phyloP scores from a whole-genome alignment of 2,797 vertebrate species.

The Malurus splendens region DNA sequence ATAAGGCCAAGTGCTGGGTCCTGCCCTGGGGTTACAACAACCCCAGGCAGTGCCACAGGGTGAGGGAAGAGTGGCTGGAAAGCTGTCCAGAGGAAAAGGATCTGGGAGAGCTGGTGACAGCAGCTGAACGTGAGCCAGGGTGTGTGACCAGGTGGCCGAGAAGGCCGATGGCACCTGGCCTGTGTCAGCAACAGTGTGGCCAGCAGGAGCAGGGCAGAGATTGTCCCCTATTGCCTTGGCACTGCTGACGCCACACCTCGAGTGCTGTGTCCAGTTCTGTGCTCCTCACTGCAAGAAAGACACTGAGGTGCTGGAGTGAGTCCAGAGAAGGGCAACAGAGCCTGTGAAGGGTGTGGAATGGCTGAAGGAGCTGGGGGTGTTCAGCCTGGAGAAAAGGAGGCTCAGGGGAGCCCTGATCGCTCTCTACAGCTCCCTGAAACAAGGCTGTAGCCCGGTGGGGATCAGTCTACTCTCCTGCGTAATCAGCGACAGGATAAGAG shows the following conservation, averaged over 20 bases:
- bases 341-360: not conserved
- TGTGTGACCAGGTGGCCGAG: not conserved
- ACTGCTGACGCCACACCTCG: fast-evolving
- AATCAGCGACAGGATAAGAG: not conserved
- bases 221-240: too few relatives aligned
- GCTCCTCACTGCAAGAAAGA: not conserved
- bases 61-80: not conserved
- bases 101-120: not conserved
- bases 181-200: not conserved
- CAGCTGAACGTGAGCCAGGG: not conserved
- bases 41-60: not conserved
- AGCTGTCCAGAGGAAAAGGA: not conserved
- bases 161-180: not conserved
- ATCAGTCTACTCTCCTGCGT: not conserved
- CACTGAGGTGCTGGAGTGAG: fast-evolving
- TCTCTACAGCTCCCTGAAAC: not conserved
- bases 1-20: not conserved
- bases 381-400: not conserved
- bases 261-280: not conserved
- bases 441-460: not conserved
- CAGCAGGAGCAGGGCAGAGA: not conserved
- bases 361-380: not conserved
- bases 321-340: not conserved
- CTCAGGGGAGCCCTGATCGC: not conserved
- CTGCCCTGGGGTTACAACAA: not conserved